Conservation (phyloP, 2,113 vertebrate genomes). For the Amblyopsis rosae region DNA sequence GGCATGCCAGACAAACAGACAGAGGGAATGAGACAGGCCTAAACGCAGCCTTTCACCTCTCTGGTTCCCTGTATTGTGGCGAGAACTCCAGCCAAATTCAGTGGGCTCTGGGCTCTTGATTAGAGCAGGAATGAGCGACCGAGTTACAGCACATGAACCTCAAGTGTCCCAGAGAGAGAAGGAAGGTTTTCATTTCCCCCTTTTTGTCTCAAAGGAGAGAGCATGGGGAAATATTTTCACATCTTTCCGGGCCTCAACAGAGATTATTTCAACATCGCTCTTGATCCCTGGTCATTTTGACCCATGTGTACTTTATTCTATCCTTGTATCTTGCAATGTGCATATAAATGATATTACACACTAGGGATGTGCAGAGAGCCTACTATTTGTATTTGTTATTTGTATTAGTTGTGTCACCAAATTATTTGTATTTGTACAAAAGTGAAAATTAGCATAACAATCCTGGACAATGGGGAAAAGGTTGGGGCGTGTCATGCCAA, state of each 20-base stretch:
- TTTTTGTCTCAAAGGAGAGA: constrained; percentile 56
- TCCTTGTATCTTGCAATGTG: constrained; percentile 51
- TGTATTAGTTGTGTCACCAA: no score
- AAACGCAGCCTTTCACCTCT: constrained; percentile 46
- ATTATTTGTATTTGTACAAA: no score
- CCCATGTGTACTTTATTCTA: constrained; percentile 61
- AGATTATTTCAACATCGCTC: constrained; percentile 41
- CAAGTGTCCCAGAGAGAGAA: constrained; percentile 55
- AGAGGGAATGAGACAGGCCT: constrained; percentile 2
- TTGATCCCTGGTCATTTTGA: constrained; percentile 46
- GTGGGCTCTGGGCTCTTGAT: constrained; percentile 55
- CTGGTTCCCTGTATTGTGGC: constrained; percentile 61
- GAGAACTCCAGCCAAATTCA: constrained; percentile 50
- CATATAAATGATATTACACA: constrained; percentile 69
- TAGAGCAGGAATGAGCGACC: constrained; percentile 58
- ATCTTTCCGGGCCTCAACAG: constrained; percentile 28
- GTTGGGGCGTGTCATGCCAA: no score
- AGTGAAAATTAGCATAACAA: no score
- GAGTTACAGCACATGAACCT: constrained; percentile 64
- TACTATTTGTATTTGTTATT: no score
- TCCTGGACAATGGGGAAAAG: no score
- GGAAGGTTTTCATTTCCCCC: constrained; percentile 73
- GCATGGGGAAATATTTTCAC: constrained; percentile 44
- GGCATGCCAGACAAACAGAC: constrained; percentile 36
- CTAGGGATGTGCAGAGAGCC: background rate